Evolutionary conservation across 2,888 invertebrate genomes (phyloP), one percentile per base, ranked within the genome.

Genomic region (Melieria omissa): DNA sequence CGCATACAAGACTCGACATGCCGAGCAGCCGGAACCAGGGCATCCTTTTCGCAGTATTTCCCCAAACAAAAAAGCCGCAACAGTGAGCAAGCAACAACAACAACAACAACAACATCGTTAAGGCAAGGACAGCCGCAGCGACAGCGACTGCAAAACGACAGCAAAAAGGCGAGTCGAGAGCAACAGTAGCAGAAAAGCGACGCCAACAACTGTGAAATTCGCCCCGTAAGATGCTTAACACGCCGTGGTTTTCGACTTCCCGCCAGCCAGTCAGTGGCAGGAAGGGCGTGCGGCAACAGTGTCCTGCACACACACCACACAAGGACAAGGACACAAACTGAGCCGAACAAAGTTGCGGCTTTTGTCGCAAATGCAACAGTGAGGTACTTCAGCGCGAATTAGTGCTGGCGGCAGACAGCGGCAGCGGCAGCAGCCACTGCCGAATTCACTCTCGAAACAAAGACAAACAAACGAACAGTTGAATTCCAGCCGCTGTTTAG

Each of bases 301-400:
- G 52, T 3, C 12, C 49, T 49, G 14, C 9, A 52, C 52, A 52
- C 14, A 52, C 9, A 52, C 14, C 52, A 52, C 14, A 29, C 29
- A 29, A 29, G 29, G 29, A 52, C 52, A 6, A 52, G 52, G 1
- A 52, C 52, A 52, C 52, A 52, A 52, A 52, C n/a, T 52, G 52
- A 52, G 14, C 52, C 14, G 52, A 52, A 52, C 52, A 9, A 52
- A 52, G 14, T 52, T 52, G 52, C 52, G 52, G 52, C 52, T 52
- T 52, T 52, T 29, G 29, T 29, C 29, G 52, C 52, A 29, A 52
- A n/a, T 52, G 52, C 52, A 52, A 52, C 52, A 52, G 7, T 52
- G 52, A 52, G 52, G 4, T 52, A 52, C 52, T 52, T 52, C 52
- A 52, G 8, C 14, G 14, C 52, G 52, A 52, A 52, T 52, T 52